Evolutionary conservation across 2,888 invertebrate genomes (phyloP), one percentile per base, ranked within the genome.

Genomic region (Hyppa rectilinea): DNA sequence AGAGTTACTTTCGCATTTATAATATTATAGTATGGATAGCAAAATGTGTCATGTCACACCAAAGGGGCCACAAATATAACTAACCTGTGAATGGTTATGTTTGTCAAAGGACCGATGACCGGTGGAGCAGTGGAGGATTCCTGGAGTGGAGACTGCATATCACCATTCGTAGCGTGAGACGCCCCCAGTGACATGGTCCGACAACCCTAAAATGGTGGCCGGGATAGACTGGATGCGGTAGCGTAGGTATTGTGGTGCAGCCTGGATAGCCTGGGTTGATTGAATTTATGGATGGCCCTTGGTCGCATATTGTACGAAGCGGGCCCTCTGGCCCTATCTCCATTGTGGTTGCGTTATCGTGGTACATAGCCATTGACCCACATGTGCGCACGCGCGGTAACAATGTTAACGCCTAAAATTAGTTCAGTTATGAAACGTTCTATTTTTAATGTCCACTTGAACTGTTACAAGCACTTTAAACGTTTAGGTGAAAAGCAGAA

Each of bases 351-450:
- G 23, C 20, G 53, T 69, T 80, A 82, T 79, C 75, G 83, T 40
- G 66, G 60, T 73, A 62, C 79, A 79, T 70, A 85, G 76, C 66
- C 84, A 85, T 85, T 84, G 84, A 85, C 84, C 84, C 68, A 85
- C 47, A 75, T 84, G 81, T 71, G 55, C 56, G 55, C 58, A 65
- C 77, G 67, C 52, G 59, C 70, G 71, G 75, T 73, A 75, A 81
- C 84, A 84, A 79, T 84, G 82, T 78, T 80, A 74, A 67, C 74
- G 68, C 82, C 73, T 79, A 76, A 76, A 84, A 72, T 72, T 74
- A 82, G 84, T 78, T 76, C 70, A 71, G 65, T 84, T 84, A 72
- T 84, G 82, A 83, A 84, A 83, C 59, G 56, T 36, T 67, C 82
- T 83, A 83, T 83, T 83, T 84, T 79, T 82, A 76, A 68, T 72